A percentile compares a stretch with the other conserved stretches of the same genome.
phyloP scores from a whole-genome alignment of 2,888 invertebrate genomes.

The Agrilus mali region DNA sequence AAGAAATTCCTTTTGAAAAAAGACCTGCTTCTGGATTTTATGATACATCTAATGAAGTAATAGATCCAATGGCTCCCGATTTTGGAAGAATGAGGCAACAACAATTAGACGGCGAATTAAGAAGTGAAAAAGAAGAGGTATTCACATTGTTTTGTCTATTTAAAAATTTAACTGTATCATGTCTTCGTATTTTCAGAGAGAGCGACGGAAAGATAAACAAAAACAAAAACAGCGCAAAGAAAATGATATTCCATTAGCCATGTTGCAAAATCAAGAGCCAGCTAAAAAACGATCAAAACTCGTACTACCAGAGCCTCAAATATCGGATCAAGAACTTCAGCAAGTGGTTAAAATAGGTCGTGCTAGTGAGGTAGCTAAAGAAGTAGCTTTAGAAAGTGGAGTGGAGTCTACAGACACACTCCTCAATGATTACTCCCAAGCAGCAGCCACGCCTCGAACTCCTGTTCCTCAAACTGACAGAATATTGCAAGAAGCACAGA shows the following conservation, averaged over 20 bases:
- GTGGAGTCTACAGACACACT: constrained; percentile 72
- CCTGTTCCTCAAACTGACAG: constrained; percentile 75
- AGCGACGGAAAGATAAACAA: constrained; percentile 88
- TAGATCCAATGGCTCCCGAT: constrained; percentile 82
- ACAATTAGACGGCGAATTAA: constrained; percentile 82
- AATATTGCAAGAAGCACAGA: constrained; percentile 90
- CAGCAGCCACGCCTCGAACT: constrained; percentile 66
- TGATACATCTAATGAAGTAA: constrained; percentile 80
- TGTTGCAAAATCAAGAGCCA: constrained; percentile 80
- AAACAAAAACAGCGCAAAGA: constrained; percentile 93
- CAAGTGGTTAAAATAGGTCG: constrained; percentile 88
- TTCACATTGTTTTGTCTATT: not conserved
- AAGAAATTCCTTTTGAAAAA: constrained; percentile 97
- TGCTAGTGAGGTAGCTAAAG: constrained; percentile 82
- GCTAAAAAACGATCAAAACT: constrained; percentile 88
- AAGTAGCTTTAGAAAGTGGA: constrained; percentile 69
- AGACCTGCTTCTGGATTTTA: constrained; percentile 86
- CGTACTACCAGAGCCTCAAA: constrained; percentile 92
- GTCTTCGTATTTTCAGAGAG: constrained; percentile 43
- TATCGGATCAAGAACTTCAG: constrained; percentile 83
- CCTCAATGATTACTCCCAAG: constrained; percentile 77
- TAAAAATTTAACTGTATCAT: not conserved
- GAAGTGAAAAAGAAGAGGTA: constrained; percentile 84
- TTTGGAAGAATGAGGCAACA: constrained; percentile 84
- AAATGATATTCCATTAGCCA: constrained; percentile 85